Percentiles rank a stretch among this genome's conserved stretches.
These are phyloP conservation scores for Synanthedon andrenaeformis DNA, from an alignment of 2,888 invertebrate species.

Conservation along the genomic window DNA sequence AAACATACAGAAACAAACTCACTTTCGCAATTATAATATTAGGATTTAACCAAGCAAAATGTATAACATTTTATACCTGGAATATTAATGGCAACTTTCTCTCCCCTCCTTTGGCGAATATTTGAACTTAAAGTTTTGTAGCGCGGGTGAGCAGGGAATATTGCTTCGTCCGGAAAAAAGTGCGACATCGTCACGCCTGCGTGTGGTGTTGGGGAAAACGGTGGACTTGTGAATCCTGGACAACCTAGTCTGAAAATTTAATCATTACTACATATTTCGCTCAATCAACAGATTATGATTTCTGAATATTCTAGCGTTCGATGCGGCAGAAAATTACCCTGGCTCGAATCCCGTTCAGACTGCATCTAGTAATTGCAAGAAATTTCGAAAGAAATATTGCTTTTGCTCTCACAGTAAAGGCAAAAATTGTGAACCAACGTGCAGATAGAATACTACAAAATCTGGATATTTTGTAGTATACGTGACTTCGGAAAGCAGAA, in stretches of 20 bases:
- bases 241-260: constrained; percentile 80
- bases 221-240: constrained; percentile 87
- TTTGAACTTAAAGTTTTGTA: constrained; percentile 94
- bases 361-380: no score
- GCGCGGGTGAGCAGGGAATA: constrained; percentile 95
- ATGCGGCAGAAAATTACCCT: no score
- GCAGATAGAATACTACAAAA: no score
- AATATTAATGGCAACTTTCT: constrained; percentile 96
- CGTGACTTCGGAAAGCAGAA: no score
- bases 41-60: no score
- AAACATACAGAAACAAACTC: no score
- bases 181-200: constrained; percentile 81
- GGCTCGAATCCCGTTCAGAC: no score
- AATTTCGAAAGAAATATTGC: no score
- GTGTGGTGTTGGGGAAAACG: constrained; percentile 73
- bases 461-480: no score
- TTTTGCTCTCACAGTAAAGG: no score
- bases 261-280: constrained; percentile 1
- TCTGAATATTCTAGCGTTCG: neutral
- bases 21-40: no score
- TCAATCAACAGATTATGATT: neutral
- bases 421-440: no score
- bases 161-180: constrained; percentile 96
- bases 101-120: constrained; percentile 90
- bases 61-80: constrained; percentile 75